Percentiles rank a stretch among this genome's conserved stretches.
These are phyloP conservation scores for Lithophane socia DNA, from an alignment of 2,888 invertebrate species.

Conservation along the genomic window DNA sequence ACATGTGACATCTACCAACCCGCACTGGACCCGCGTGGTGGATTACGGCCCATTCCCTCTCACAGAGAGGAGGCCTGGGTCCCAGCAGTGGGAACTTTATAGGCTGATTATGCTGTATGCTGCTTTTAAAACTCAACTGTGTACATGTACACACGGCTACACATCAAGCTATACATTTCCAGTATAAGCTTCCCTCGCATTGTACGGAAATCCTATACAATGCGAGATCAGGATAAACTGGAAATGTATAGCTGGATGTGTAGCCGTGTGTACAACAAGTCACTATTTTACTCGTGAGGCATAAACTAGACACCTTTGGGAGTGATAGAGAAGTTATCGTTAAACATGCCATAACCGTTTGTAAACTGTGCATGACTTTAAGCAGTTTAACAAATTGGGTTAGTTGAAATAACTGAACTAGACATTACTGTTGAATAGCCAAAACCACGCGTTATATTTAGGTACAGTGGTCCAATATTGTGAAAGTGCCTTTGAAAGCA, in stretches of 20 bases:
- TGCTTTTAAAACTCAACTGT: slow-evolving; percentile 11
- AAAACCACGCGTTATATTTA: neutral
- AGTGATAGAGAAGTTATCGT: slow-evolving; percentile 32
- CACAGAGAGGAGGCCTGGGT: too few relatives aligned
- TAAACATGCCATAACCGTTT: slow-evolving; percentile 32
- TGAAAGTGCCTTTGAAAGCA: neutral
- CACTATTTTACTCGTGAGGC: slow-evolving; percentile 14
- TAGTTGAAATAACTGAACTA: slow-evolving; percentile 16
- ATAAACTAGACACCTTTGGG: slow-evolving; percentile 24
- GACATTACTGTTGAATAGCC: neutral
- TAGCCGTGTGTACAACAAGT: too few relatives aligned
- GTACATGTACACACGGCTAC: too few relatives aligned
- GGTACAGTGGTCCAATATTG: neutral
- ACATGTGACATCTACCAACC: too few relatives aligned
- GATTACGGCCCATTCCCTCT: too few relatives aligned
- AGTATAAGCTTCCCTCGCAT: too few relatives aligned
- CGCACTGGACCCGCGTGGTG: too few relatives aligned
- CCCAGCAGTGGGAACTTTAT: too few relatives aligned
- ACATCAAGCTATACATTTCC: too few relatives aligned
- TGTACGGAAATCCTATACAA: too few relatives aligned
- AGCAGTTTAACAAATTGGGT: slow-evolving; percentile 26
- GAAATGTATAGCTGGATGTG: too few relatives aligned
- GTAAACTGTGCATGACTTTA: slow-evolving; percentile 37
- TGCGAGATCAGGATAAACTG: too few relatives aligned
- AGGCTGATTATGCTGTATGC: neutral